Evolutionary conservation across 2,888 invertebrate genomes (phyloP), one percentile per base, ranked within the genome.

Genomic region (Harpalus rufipes): DNA sequence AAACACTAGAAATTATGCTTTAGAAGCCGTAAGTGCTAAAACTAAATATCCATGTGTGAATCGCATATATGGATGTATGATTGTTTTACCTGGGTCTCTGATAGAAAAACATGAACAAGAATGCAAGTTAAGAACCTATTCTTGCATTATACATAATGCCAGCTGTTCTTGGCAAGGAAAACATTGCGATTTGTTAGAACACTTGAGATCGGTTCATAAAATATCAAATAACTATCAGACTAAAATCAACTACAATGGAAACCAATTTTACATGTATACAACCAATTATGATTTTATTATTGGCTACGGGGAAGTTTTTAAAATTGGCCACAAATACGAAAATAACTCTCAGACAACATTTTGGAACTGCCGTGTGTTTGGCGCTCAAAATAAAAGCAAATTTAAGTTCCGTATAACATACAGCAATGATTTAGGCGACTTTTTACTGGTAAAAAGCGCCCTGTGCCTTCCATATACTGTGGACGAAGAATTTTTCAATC

Each of bases 11-110:
- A 90, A 90, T 86, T 90, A 89, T 85, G 88, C 89, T 1, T 86
- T 90, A 63, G 90, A 90, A 87, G 88, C 88, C 0, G 85, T 90
- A 14, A 89, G 89, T 51, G 86, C 87, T 32, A 87, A 87, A 14
- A 87, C 90, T 0, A 87, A 87, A 41, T 90, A 89, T 85, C 88
- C 90, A 6, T 90, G 90, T 85, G 84, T 87, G 21, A 89, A 89
- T 84, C 88, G 88, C 21, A 88, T 89, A 81, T 86, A 68, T 56
- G 85, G 85, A 1, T 85, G 85, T 41, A 10, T 59, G 14, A 41
- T 59, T 14, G 85, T 85, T 16, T 21, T 85, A 8, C 68, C 85
- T 12, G 85, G 85, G 1, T 39, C 58, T 25, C 12, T 80, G 10
- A 85, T 85, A 16, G 85, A 85, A 58, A 85, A 80, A 80, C 85